Evolutionary conservation across 2,888 invertebrate genomes (phyloP), one percentile per base, ranked within the genome.

Genomic region (Dryococelus australis): DNA sequence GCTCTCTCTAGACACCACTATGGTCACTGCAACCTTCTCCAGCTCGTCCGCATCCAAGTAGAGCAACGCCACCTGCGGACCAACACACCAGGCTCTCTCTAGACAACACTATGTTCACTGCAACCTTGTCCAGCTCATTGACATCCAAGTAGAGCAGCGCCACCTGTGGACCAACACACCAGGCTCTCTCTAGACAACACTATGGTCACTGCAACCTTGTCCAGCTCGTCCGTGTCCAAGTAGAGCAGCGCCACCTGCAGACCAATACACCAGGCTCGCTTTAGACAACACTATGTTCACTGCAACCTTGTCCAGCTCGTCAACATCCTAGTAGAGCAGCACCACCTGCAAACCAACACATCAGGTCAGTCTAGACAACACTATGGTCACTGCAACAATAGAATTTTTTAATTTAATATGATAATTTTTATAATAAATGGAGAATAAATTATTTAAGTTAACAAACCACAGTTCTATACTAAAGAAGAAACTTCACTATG

Each of bases 231-330:
- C 27, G 94, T 94, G 91, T 96, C 96, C 91, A 97, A 94, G 92
- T 97, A 97, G 89, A 98, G 94, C 90, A 98, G 95, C 6, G 97
- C 96, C 88, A 98, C 96, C 96, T 97, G 93, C n/a, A 10, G 27
- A 35, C 83, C 85, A 84, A 86, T 24, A 47, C 12, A 47, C 12
- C 6, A 9, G 9, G 9, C 47, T 47, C 47, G 12, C 47, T 47
- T 12, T n/a, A 47, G 47, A 12, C 12, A 47, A 94, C 89, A 96
- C 93, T 89, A 98, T 96, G 28, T 97, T 97, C 84, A 94, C 94
- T 0, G 97, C 97, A 43, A 97, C 95, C 90, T 96, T 96, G 89
- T 95, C 95, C 92, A 96, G 97, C 91, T 96, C 95, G 85, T 92
- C 92, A 27, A 94, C 94, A 91, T 96, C 96, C 91, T 97, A 94